Evolutionary conservation across 2,888 invertebrate genomes (phyloP), one percentile per base, ranked within the genome.

Genomic region (Cryptophagus acutangulus): DNA sequence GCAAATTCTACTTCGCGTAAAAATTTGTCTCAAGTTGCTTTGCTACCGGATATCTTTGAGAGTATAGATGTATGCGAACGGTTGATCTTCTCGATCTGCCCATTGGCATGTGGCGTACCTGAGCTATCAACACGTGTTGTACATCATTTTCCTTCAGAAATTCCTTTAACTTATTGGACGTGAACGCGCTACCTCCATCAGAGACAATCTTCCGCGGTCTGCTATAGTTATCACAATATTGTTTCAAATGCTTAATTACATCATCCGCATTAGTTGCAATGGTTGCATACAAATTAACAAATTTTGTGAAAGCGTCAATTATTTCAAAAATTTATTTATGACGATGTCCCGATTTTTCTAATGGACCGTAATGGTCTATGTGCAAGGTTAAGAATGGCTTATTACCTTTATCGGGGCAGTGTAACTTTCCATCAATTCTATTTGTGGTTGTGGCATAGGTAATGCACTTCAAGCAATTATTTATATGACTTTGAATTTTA

Each of bases 261-360:
- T n/a, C n/a, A n/a, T n/a, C n/a, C n/a, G n/a, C n/a, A n/a, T n/a
- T n/a, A n/a, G n/a, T n/a, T n/a, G n/a, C n/a, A n/a, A n/a, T n/a
- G n/a, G n/a, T n/a, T n/a, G 46, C 10, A 31, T 52, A 59, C 1
- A 62, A 24, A 25, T 46, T 52, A 1, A 49, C 37, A 38, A 54
- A 61, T 40, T 62, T 63, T 0, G 57, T 54, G 30, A 61, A 61
- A 1, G 38, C 45, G 37, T 63, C 58, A 12, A 61, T 36, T 3
- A 59, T 45, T 8, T 51, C 43, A 14, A 64, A 49, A 8, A 63
- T 45, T 38, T 57, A 45, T 45, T 54, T 49, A 30, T 53, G 18
- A 4, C 40, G 9, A 2, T 29, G 34, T 9, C 44, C 36, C 33
- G 31, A 38, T 16, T 43, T 43, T 25, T 48, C 46, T 10, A 58